phyloP scores from a whole-genome alignment of 2,113 vertebrate species.

The Prionailurus bengalensis region DNA sequence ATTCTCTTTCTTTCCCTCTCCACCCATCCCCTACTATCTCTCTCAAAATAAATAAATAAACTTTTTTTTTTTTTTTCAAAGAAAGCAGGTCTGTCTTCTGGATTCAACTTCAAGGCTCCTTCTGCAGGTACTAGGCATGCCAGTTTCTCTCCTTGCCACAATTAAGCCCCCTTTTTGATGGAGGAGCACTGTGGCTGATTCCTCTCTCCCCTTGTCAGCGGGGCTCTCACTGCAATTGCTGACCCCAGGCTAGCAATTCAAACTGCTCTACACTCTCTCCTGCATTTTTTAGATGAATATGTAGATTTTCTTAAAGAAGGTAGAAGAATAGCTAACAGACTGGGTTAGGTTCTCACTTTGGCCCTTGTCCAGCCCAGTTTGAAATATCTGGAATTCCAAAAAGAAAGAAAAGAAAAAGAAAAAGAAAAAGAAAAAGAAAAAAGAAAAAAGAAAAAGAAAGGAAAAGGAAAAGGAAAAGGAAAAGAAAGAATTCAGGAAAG shows the following conservation, averaged over 20 bases:
- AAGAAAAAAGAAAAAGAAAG: too few relatives aligned
- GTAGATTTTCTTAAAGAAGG: not conserved
- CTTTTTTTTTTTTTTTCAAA: not conserved
- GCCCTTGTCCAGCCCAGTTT: not conserved
- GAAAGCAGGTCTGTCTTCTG: not conserved
- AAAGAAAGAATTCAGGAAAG: not conserved
- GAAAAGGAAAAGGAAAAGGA: too few relatives aligned
- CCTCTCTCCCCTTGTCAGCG: too few relatives aligned
- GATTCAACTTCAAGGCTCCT: not conserved
- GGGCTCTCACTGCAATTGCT: too few relatives aligned
- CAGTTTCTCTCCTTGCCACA: not conserved
- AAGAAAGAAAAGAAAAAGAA: too few relatives aligned
- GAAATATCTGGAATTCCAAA: constrained; percentile 11
- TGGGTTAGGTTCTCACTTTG: not conserved
- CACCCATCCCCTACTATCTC: too few relatives aligned
- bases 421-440: too few relatives aligned
- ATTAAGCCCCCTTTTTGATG: not conserved
- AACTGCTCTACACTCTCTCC: not conserved
- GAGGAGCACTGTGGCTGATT: not conserved
- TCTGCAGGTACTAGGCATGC: not conserved
- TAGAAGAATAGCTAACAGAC: not conserved
- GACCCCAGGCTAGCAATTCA: too few relatives aligned
- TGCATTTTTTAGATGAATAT: not conserved
- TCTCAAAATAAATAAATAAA: too few relatives aligned
- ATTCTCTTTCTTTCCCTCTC: too few relatives aligned